Conservation (phyloP, 2,797 vertebrate genomes). For the Dendrocincla tyrannina region DNA sequence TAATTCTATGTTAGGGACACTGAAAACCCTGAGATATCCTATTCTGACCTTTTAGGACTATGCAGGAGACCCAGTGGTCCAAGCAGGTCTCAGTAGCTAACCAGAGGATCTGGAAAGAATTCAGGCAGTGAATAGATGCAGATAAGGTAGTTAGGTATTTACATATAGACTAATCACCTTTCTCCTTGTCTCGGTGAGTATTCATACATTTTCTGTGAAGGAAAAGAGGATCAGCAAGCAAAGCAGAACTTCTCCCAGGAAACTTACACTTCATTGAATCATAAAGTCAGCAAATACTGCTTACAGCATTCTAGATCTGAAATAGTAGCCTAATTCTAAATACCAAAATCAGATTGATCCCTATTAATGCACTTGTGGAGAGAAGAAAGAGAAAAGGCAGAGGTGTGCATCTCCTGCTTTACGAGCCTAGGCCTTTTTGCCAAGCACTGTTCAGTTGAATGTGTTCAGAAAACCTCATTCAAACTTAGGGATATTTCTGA, state of each 20-base stretch:
- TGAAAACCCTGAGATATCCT: neutral
- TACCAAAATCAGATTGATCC: neutral
- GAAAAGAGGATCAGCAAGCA: neutral
- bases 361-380: neutral
- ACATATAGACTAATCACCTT: neutral
- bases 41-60: neutral
- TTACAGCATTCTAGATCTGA: neutral
- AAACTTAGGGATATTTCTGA: neutral
- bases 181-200: neutral
- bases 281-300: neutral
- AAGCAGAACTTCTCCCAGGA: neutral
- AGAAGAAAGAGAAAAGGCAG: neutral
- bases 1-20: neutral
- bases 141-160: neutral
- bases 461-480: neutral
- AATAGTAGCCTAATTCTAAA: neutral
- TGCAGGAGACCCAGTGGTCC: neutral
- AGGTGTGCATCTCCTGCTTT: neutral
- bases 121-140: neutral
- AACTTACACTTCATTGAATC: neutral
- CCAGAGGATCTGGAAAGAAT: neutral
- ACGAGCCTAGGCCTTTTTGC: accelerated
- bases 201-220: neutral
- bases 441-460: neutral
- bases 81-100: neutral